These are phyloP conservation scores for Lethenteron camtschaticum DNA, from an alignment of 2,113 vertebrate genomes.

Conservation along the genomic window DNA sequence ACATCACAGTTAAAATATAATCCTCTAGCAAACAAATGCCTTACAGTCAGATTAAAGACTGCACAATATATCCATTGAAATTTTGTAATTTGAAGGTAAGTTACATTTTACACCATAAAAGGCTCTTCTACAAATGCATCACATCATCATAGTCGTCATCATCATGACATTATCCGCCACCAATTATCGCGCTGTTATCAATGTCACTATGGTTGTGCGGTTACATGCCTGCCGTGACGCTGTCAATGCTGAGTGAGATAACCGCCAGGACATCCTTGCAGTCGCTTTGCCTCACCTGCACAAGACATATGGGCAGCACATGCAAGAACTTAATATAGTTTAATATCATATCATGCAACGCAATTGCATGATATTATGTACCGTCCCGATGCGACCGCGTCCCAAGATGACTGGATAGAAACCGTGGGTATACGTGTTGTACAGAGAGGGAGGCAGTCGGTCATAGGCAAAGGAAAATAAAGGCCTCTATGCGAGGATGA, in stretches of 20 bases:
- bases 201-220: not conserved
- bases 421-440: not conserved
- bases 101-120: not conserved
- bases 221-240: conserved; percentile 59
- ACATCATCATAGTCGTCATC: not conserved
- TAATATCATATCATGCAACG: not conserved
- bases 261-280: conserved; percentile 72
- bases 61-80: not conserved
- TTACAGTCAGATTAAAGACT: not conserved
- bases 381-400: not conserved
- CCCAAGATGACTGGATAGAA: not conserved
- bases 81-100: not conserved
- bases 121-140: not conserved
- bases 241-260: conserved; percentile 75
- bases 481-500: too few species aligned
- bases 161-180: not conserved
- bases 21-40: too few species aligned
- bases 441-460: not conserved
- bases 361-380: not conserved
- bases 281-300: conserved; percentile 42
- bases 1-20: too few species aligned
- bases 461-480: not conserved
- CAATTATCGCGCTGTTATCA: conserved; percentile 7
- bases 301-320: conserved; percentile 15
- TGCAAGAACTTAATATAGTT: conserved; percentile 10